A percentile compares a stretch with the other conserved stretches of the same genome.
Evolutionary conservation across 2,113 vertebrate genomes (phyloP).

Genomic region (Euleptes europaea): DNA sequence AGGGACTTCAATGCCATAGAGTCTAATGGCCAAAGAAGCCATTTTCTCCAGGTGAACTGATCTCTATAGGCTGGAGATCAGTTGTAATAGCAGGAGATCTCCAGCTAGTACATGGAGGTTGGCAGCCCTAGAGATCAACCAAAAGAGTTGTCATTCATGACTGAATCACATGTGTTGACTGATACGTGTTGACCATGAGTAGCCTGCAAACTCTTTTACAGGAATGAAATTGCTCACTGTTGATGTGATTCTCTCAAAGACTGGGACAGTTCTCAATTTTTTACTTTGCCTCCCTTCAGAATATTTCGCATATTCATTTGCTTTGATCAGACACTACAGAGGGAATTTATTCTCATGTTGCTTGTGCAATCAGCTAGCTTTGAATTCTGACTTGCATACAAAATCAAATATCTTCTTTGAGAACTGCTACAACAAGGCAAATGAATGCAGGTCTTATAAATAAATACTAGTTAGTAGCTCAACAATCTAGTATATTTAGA

Average conservation of each 20-base stretch:
- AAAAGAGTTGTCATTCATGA: not conserved
- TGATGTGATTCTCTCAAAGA: not conserved
- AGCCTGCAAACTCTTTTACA: not conserved
- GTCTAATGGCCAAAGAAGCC: no score
- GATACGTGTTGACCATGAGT: not conserved
- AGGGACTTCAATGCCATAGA: no score
- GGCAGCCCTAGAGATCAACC: not conserved
- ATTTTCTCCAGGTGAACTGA: no score
- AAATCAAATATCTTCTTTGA: conserved; percentile 17
- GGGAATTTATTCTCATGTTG: not conserved
- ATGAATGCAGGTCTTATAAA: not conserved
- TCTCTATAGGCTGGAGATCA: not conserved
- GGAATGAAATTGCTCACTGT: not conserved
- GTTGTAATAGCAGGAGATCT: no score
- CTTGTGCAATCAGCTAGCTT: conserved; percentile 15
- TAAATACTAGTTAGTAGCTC: not conserved
- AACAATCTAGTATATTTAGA: conserved; percentile 1
- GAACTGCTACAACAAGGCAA: conserved; percentile 9
- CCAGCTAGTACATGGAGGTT: no score
- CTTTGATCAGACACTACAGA: conserved; percentile 21
- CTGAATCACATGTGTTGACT: not conserved
- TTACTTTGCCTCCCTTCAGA: conserved; percentile 3
- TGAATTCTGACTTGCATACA: conserved; percentile 17
- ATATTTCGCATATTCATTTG: conserved; percentile 1
- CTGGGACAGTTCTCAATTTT: not conserved